phyloP scores from a whole-genome alignment of 2,888 invertebrate species.

The Phragmatobia fuliginosa region DNA sequence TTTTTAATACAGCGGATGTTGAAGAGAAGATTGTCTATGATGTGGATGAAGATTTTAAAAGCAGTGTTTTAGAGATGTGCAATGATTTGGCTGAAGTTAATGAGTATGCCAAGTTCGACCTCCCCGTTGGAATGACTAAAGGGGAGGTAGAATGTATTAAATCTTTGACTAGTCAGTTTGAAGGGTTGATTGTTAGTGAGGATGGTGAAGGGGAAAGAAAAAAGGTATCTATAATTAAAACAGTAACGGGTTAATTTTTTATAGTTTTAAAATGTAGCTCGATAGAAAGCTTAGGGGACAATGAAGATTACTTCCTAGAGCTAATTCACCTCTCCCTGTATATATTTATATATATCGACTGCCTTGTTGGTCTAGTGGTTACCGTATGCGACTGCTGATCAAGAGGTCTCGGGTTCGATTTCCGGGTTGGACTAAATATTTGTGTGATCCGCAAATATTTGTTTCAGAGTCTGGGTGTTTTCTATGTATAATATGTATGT shows the following conservation, averaged over 20 bases:
- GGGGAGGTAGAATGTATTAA: slow-evolving; percentile 71
- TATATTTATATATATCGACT: too few species aligned
- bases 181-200: slow-evolving; percentile 62
- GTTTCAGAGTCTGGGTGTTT: too few species aligned
- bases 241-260: neutral
- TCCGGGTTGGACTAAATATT: too few species aligned
- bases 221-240: slow-evolving; percentile 63
- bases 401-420: too few species aligned
- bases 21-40: slow-evolving; percentile 59
- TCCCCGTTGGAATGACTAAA: slow-evolving; percentile 65
- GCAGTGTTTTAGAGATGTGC: slow-evolving; percentile 70
- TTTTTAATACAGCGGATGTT: slow-evolving; percentile 55
- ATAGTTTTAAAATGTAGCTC: too few species aligned
- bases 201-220: slow-evolving; percentile 63
- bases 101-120: slow-evolving; percentile 69
- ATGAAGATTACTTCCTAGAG: too few species aligned
- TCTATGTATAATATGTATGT: too few species aligned
- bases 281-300: too few species aligned
- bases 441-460: too few species aligned
- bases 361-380: too few species aligned
- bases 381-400: too few species aligned
- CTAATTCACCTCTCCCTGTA: too few species aligned
- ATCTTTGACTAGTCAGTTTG: slow-evolving; percentile 61
- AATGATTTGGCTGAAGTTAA: slow-evolving; percentile 66
- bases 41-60: slow-evolving; percentile 73